phyloP scores from a whole-genome alignment of 2,888 invertebrate genomes.

The Ormyrus thymus region DNA sequence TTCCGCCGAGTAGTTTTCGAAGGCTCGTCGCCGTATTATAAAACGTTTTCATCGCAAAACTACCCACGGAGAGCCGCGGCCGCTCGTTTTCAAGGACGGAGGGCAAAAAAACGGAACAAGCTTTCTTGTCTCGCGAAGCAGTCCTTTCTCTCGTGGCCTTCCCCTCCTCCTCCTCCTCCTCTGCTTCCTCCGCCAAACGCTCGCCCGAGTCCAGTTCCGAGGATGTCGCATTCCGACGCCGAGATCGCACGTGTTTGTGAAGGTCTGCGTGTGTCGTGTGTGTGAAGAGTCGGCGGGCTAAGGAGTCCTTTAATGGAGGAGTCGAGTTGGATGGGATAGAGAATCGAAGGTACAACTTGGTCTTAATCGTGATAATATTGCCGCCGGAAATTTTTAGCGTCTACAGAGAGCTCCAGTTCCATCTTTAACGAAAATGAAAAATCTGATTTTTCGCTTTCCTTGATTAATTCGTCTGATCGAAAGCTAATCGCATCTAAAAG shows the following conservation, averaged over 20 bases:
- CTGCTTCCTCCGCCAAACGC: neutral
- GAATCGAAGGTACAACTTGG: neutral
- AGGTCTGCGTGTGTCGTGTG: neutral
- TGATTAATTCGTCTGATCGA: no score
- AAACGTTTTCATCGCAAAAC: conserved; percentile 36
- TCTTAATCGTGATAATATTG: conserved; percentile 26
- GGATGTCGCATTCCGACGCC: conserved; percentile 30
- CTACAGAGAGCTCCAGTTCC: neutral
- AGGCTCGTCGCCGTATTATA: conserved; percentile 2
- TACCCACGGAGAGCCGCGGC: neutral
- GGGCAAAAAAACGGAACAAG: conserved; percentile 46
- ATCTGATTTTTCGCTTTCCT: neutral
- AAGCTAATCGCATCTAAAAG: no score
- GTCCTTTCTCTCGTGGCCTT: conserved; percentile 42
- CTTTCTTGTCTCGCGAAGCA: conserved; percentile 34
- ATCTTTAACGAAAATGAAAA: conserved; percentile 18
- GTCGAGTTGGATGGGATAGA: neutral
- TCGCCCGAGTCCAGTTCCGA: conserved; percentile 18
- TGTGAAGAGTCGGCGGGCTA: neutral
- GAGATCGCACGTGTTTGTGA: neutral
- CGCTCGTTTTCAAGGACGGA: conserved; percentile 22
- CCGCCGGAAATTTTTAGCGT: neutral
- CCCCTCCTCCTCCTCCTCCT: conserved; percentile 10
- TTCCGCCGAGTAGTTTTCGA: conserved; percentile 22
- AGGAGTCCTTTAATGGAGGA: conserved; percentile 40